Evolutionary conservation across 2,888 invertebrate species (phyloP), one percentile per base, ranked within the genome.

Genomic region (Athalia rosae): DNA sequence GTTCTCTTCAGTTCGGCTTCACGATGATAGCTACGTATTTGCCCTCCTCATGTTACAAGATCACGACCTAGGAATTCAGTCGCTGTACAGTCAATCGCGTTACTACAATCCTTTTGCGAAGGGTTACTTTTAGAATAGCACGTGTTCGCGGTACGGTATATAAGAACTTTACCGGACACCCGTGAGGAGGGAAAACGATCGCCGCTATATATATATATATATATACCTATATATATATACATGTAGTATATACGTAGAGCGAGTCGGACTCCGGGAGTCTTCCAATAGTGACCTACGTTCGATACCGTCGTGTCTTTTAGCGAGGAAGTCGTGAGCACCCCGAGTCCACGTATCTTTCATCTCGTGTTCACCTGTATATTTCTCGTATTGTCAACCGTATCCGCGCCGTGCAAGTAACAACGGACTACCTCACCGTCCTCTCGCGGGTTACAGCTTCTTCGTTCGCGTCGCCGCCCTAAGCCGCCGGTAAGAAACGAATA

Each of bases 301-400:
- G 45, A 58, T 67, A 50, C 50, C 53, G 67, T 67, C 67, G 67
- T 67, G 67, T 67, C 45, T 45, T 71, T 67, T 67, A 48, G 45
- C 50, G 56, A 41, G 74, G 28, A 74, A 74, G 74, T 74, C 74
- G 74, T 74, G 74, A 45, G 74, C 61, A 28, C 28, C 61, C 48
- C 74, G 48, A 50, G 43, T 43, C 71, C 43, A 56, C 45, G 41
- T 86, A 86, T 87, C 86, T 87, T 81, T 84, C 85, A 85, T 85
- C 85, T 85, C 76, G 53, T 79, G 85, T 87, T 86, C 88, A 89
- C 89, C 89, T 89, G 89, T 74, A 62, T 88, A 86, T 88, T 89
- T 88, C 85, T 84, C 85, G 86, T 86, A 88, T 88, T 87, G 88
- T 88, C 88, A 87, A 71, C 71, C 45, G 43, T 7, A 13, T 58